Base-by-base conservation (phyloP, 2,888 invertebrate species). In the Unio delphinus region DNA sequence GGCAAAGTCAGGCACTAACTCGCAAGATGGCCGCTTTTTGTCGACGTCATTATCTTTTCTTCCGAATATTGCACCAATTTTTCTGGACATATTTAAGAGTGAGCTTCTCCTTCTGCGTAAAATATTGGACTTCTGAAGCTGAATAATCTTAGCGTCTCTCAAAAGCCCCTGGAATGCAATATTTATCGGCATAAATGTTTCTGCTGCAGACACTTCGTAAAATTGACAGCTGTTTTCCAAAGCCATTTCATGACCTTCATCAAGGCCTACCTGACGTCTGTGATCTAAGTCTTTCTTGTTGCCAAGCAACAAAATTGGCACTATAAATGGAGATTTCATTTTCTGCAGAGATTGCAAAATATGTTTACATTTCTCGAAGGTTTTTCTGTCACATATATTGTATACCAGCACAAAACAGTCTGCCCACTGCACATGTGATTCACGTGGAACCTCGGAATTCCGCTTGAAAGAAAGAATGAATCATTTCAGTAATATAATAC, bases 331-430 rank as follows among this genome's bases (percentile, higher is more conserved):
- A 74, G 95, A 64, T 30, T 79, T 74, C 69, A 72, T 64, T 70
- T 77, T 80, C 61, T 68, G 74, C 7, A 83, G 69, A 4, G 71
- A 62, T 17, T 80, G 73, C 5, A 85, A 66, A 20, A 82, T 68
- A n/a, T 61, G 61, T 45, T 71, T 72, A 7, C 83, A 83, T 11
- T 64, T 63, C 94, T 80, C 94, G 89, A 95, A 95, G 81, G 94
- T 94, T 68, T 93, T 92, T 76, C 93, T 92, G 86, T 94, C 94
- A 86, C 94, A 94, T 61, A 95, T 94, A 61, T 94, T 94, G 91
- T 95, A 95, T 64, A 95, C 95, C 77, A 95, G 92, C 55, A 95
- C 94, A 88, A 95, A 95, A 0, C 95, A 95, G 86, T 95, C 95
- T 54, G 95, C 95, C 95, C 95, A 95, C 54, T 73, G 78, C 8